A percentile compares a stretch with the other conserved stretches of the same genome.
Conservation (phyloP, 2,113 vertebrate genomes). For the Platycercus adscitus region DNA sequence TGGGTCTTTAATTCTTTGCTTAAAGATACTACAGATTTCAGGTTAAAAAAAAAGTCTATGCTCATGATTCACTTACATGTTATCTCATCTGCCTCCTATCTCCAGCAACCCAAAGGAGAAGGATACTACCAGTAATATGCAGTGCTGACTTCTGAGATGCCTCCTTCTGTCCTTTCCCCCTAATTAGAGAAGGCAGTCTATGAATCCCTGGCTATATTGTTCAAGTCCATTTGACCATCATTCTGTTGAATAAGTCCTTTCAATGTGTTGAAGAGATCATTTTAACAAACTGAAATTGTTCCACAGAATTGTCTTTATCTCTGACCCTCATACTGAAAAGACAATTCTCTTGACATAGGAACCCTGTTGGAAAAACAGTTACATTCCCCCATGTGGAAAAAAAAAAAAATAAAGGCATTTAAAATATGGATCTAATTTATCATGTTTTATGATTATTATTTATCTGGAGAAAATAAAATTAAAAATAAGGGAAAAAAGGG, state of each 20-base stretch:
- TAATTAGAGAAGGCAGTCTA: neutral
- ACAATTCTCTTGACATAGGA: neutral
- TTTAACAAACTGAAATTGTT: neutral
- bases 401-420: neutral
- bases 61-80: neutral
- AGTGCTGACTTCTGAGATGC: neutral
- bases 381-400: neutral
- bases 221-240: neutral
- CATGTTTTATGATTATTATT: neutral
- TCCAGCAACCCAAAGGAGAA: neutral
- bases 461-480: neutral
- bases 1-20: neutral
- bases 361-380: neutral
- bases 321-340: neutral
- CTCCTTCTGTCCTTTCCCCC: neutral
- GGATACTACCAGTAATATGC: neutral
- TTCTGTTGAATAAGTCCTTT: neutral
- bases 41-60: rapidly evolving
- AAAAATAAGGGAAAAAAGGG: neutral
- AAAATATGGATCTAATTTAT: neutral
- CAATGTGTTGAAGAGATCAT: neutral
- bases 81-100: neutral
- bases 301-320: neutral
- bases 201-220: neutral
- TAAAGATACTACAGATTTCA: neutral